Evolutionary conservation across 2,113 vertebrate species (phyloP).

Genomic region (Tychaedon coryphoeus): DNA sequence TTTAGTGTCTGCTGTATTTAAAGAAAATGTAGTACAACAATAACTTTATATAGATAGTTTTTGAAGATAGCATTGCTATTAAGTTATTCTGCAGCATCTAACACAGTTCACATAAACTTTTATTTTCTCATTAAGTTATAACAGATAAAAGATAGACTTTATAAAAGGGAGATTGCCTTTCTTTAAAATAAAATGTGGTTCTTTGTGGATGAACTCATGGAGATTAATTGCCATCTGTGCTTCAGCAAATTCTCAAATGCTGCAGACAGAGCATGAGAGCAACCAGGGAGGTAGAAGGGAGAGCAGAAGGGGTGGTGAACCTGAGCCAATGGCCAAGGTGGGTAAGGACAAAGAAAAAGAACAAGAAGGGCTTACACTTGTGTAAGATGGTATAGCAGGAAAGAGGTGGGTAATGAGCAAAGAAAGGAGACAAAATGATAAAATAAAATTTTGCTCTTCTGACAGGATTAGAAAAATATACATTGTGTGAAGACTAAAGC

Average conservation of each 20-base stretch:
- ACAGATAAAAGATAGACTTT: background rate
- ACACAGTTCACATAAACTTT: background rate
- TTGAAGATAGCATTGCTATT: background rate
- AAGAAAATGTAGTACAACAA: background rate
- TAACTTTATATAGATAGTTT: background rate
- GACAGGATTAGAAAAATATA: background rate
- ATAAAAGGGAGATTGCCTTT: background rate
- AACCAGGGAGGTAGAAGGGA: background rate
- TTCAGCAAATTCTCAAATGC: background rate
- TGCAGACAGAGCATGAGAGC: background rate
- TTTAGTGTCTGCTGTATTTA: background rate
- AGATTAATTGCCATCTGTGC: conserved; percentile 10
- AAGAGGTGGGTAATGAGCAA: background rate
- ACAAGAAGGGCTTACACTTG: background rate
- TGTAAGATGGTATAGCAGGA: background rate
- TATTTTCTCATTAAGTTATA: background rate
- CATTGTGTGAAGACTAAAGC: background rate
- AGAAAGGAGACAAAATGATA: background rate
- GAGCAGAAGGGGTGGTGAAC: background rate
- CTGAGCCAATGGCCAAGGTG: background rate
- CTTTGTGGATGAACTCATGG: background rate
- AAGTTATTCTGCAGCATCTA: background rate
- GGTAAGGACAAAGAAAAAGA: background rate
- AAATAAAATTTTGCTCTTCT: background rate
- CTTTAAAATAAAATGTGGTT: background rate